Evolutionary conservation across 2,113 vertebrate species (phyloP).

Genomic region (Trematocara macrostoma): DNA sequence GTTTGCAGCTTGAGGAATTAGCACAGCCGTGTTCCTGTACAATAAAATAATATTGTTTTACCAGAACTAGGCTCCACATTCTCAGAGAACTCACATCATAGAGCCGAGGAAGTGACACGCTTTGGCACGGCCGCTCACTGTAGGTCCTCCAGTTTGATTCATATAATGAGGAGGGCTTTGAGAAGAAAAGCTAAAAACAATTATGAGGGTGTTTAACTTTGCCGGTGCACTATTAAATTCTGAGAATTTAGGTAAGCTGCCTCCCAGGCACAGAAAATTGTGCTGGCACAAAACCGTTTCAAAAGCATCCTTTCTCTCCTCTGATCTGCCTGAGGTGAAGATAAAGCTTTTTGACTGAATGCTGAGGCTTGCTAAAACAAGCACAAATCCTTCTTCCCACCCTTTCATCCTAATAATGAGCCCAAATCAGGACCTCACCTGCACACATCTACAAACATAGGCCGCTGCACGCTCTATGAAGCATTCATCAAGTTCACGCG

Average conservation of each 20-base stretch:
- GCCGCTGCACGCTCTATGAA: background rate
- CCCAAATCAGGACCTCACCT: conserved; percentile 53
- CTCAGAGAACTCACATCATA: conserved; percentile 38
- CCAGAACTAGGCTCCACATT: conserved; percentile 64
- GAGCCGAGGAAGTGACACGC: conserved; percentile 39
- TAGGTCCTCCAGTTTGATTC: conserved; percentile 45
- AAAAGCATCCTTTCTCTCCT: conserved; percentile 46
- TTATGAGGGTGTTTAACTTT: conserved; percentile 46
- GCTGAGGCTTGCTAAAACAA: conserved; percentile 64
- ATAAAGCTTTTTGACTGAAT: conserved; percentile 48
- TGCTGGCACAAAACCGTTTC: conserved; percentile 39
- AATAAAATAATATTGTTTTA: conserved; percentile 75
- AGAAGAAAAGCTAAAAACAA: conserved; percentile 55
- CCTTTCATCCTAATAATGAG: conserved; percentile 54
- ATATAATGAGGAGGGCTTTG: conserved; percentile 48
- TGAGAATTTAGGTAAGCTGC: conserved; percentile 50
- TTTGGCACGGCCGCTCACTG: conserved; percentile 17
- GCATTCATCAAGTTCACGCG: conserved; percentile 43
- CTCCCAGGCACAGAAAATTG: conserved; percentile 57
- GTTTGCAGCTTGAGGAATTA: conserved; percentile 74
- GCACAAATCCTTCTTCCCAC: conserved; percentile 49
- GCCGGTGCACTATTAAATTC: conserved; percentile 34
- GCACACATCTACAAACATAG: conserved; percentile 8
- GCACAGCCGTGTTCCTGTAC: conserved; percentile 69
- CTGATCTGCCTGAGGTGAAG: conserved; percentile 59